These are phyloP conservation scores for Eristalis intricaria DNA, from an alignment of 2,888 invertebrate genomes.

Conservation along the genomic window DNA sequence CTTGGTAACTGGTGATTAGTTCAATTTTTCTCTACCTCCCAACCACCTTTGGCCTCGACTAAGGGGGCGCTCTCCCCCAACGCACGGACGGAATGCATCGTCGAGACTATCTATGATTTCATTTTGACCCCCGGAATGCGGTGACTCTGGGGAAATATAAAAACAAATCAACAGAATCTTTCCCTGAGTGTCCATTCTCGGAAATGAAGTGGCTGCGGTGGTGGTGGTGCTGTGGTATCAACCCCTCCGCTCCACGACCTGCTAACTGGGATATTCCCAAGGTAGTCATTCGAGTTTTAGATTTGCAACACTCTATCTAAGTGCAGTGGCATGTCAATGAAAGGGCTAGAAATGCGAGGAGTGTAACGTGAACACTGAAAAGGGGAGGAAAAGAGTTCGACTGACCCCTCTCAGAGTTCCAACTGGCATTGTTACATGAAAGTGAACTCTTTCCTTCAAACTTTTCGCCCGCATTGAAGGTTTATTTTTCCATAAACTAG, in stretches of 20 bases:
- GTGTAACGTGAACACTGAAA: neutral
- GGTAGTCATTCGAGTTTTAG: neutral
- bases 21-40: constrained; percentile 1
- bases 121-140: constrained; percentile 34
- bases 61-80: neutral
- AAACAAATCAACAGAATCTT: constrained; percentile 31
- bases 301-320: neutral
- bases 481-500: too few species aligned
- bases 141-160: constrained; percentile 37
- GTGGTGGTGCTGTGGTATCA: neutral
- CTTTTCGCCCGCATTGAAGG: too few species aligned
- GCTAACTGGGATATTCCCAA: neutral
- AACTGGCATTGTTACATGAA: neutral
- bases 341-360: neutral
- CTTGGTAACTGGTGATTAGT: constrained; percentile 48
- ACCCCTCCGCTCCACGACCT: neutral
- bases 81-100: neutral
- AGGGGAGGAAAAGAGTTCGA: neutral
- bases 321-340: neutral
- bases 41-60: neutral
- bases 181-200: neutral
- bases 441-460: neutral
- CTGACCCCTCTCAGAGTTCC: neutral
- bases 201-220: neutral
- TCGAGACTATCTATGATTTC: constrained; percentile 1